phyloP scores from a whole-genome alignment of 2,888 invertebrate species.

The Tetranychus truncatus region DNA sequence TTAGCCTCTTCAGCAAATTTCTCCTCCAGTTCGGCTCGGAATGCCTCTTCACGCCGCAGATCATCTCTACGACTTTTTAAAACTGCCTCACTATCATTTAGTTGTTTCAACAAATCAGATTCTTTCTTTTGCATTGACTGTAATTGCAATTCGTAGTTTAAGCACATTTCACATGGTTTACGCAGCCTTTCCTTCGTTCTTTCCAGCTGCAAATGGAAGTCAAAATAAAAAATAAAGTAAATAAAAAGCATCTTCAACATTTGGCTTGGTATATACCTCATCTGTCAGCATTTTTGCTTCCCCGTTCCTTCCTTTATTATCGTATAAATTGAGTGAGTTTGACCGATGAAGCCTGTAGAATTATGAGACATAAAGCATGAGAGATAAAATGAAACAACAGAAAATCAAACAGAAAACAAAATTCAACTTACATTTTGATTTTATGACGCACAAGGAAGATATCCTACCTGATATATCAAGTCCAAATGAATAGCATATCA shows the following conservation, averaged over 20 bases:
- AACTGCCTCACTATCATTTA: conserved; percentile 36
- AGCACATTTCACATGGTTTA: conserved; percentile 61
- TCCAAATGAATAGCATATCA: too few relatives aligned
- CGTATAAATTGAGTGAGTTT: conserved; percentile 1
- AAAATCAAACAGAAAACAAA: neutral
- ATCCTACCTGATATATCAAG: too few relatives aligned
- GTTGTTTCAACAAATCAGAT: conserved; percentile 31
- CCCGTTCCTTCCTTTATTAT: neutral
- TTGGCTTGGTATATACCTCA: neutral
- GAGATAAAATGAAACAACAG: neutral
- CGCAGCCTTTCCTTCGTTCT: neutral
- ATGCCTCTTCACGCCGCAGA: conserved; percentile 49
- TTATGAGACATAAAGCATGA: neutral
- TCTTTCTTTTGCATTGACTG: conserved; percentile 49
- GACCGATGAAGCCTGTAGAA: neutral
- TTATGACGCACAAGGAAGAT: too few relatives aligned
- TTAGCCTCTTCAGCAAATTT: conserved; percentile 59
- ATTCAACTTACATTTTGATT: too few relatives aligned
- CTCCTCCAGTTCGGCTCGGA: conserved; percentile 54
- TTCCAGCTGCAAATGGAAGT: neutral
- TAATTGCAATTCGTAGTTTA: conserved; percentile 62
- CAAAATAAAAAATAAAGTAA: neutral
- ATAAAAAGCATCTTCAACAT: neutral
- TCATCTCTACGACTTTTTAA: conserved; percentile 46
- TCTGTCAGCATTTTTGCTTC: neutral